These are phyloP conservation scores for Cryptus viduatorius DNA, from an alignment of 2,888 invertebrate species.

Conservation along the genomic window DNA sequence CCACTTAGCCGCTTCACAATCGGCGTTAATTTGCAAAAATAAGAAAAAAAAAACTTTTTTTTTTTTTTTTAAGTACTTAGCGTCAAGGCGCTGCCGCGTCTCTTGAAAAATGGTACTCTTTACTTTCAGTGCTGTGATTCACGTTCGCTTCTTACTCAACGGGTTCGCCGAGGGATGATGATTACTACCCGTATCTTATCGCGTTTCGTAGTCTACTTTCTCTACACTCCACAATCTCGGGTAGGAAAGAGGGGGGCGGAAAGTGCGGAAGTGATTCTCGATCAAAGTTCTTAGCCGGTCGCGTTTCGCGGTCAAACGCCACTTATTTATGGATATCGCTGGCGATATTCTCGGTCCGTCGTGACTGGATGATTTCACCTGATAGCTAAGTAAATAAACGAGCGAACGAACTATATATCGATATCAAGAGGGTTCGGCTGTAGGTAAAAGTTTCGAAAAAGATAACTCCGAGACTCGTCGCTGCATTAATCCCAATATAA, in stretches of 20 bases:
- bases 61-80: no score
- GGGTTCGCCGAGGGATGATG: no score
- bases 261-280: constrained; percentile 8
- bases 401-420: not conserved
- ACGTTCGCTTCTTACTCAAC: no score
- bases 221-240: not conserved
- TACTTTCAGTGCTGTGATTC: no score
- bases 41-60: no score
- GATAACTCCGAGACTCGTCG: not conserved
- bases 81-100: no score
- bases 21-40: no score
- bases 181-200: not conserved
- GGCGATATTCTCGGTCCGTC: not conserved
- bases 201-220: not conserved
- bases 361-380: not conserved
- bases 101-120: no score
- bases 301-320: not conserved
- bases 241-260: not conserved
- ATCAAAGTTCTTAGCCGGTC: not conserved
- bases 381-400: not conserved
- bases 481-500: not conserved
- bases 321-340: constrained; percentile 6
- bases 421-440: not conserved
- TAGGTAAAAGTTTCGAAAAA: not conserved
- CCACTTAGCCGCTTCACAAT: no score